Evolutionary conservation across 1,140 invertebrate species (phyloP).

Genomic region (Drosophila cardini): DNA sequence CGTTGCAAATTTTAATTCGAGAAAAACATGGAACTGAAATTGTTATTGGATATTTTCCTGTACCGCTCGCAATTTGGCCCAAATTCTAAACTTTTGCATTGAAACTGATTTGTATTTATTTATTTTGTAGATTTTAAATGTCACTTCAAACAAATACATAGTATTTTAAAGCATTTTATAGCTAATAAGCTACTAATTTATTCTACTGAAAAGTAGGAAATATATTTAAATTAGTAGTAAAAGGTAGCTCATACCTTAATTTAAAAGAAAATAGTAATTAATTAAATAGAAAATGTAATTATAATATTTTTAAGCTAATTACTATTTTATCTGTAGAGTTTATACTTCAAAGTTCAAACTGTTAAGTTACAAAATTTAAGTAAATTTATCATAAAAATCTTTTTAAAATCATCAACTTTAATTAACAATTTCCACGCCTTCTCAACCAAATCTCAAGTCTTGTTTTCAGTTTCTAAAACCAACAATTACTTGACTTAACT

Average conservation of each 20-base stretch:
- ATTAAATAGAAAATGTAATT: too few relatives aligned
- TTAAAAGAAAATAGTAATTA: too few relatives aligned
- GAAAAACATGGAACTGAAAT: slow-evolving; percentile 79
- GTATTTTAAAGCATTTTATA: too few relatives aligned
- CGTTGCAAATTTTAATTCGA: slow-evolving; percentile 82
- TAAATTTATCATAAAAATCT: too few relatives aligned
- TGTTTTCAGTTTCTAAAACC: not conserved
- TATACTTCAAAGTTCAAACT: too few relatives aligned
- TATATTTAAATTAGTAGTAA: too few relatives aligned
- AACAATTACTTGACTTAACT: slow-evolving; percentile 5
- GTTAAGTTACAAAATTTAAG: too few relatives aligned
- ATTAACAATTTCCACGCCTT: not conserved
- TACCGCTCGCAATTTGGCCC: slow-evolving; percentile 53
- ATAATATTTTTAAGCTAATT: too few relatives aligned
- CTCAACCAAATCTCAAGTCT: not conserved
- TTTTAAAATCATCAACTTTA: not conserved
- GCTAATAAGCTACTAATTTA: too few relatives aligned
- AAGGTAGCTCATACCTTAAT: too few relatives aligned
- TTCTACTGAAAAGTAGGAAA: too few relatives aligned
- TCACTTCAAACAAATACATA: not conserved
- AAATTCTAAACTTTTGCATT: slow-evolving; percentile 36
- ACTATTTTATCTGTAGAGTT: too few relatives aligned
- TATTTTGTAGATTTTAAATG: slow-evolving; percentile 10
- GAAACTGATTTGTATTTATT: not conserved
- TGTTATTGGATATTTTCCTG: slow-evolving; percentile 70